A percentile compares a stretch with the other conserved stretches of the same genome.
Conservation (phyloP, 2,888 invertebrate genomes). For the Ypsolopha scabrella region DNA sequence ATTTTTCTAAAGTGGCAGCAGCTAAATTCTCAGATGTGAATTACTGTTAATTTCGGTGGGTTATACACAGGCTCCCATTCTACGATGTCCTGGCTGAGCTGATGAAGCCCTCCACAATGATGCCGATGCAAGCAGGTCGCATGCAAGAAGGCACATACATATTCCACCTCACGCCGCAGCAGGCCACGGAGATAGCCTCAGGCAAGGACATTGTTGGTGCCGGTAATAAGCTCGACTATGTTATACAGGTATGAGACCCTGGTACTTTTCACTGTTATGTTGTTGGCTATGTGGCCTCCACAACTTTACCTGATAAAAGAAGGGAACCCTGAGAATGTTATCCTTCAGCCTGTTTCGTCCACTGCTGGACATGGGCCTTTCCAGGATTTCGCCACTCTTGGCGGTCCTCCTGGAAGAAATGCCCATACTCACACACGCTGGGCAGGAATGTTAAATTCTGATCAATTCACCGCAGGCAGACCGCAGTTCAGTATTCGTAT, state of each 20-base stretch:
- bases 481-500: too few relatives aligned
- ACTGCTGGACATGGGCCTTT: too few relatives aligned
- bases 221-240: conserved; percentile 76
- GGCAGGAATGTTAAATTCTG: too few relatives aligned
- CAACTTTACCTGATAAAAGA: too few relatives aligned
- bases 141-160: conserved; percentile 89
- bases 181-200: conserved; percentile 90
- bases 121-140: conserved; percentile 75
- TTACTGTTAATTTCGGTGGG: not conserved
- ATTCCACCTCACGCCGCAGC: conserved; percentile 93
- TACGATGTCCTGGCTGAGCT: conserved; percentile 90
- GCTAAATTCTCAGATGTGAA: not conserved
- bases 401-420: too few relatives aligned
- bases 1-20: too few relatives aligned
- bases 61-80: conserved; percentile 79
- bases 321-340: too few relatives aligned
- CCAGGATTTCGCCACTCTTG: too few relatives aligned
- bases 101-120: conserved; percentile 89
- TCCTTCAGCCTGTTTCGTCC: too few relatives aligned
- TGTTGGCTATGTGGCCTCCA: too few relatives aligned
- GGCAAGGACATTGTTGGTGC: conserved; percentile 75
- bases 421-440: too few relatives aligned
- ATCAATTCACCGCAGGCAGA: too few relatives aligned
- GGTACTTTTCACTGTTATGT: not conserved
- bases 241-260: conserved; percentile 65